Percentiles rank a stretch among this genome's conserved stretches.
Evolutionary conservation across 2,113 vertebrate species (phyloP).

Genomic region (Tylochromis polylepis): DNA sequence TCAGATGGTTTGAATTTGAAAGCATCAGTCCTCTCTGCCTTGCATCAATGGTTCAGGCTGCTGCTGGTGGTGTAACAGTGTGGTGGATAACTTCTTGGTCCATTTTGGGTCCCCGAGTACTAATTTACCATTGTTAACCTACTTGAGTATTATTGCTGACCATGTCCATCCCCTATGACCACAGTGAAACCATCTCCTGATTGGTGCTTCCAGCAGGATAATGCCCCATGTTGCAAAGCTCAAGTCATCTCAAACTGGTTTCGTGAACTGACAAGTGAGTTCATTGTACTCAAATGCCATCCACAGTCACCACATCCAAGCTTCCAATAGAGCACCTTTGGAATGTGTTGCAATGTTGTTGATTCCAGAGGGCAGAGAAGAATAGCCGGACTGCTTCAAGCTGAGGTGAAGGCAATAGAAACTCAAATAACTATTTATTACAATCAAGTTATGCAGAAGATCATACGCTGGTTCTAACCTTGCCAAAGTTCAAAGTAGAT

Average conservation of each 20-base stretch:
- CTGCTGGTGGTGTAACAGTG: not conserved
- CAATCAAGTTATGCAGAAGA: not conserved
- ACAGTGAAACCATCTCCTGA: not conserved
- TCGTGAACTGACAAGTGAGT: not conserved
- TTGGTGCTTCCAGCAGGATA: not conserved
- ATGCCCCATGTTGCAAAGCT: not conserved
- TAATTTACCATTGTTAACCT: not conserved
- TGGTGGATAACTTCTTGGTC: not conserved
- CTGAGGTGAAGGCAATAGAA: not conserved
- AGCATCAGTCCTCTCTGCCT: not conserved
- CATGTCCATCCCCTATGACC: not conserved
- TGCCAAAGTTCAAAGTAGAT: not conserved
- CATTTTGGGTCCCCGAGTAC: not conserved
- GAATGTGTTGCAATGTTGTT: not conserved
- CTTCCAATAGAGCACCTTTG: not conserved
- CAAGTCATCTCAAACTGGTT: not conserved
- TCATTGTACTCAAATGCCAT: not conserved
- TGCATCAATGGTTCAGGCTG: not conserved
- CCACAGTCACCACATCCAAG: not conserved
- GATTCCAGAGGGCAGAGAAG: not conserved
- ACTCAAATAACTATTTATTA: fast-evolving
- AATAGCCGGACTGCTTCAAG: not conserved
- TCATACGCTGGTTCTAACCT: not conserved
- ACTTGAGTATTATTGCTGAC: not conserved
- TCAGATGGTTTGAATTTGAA: not conserved